Percentiles rank a stretch among this genome's conserved stretches.
Evolutionary conservation across 2,888 invertebrate species (phyloP).

Genomic region (Lamproptera curius): DNA sequence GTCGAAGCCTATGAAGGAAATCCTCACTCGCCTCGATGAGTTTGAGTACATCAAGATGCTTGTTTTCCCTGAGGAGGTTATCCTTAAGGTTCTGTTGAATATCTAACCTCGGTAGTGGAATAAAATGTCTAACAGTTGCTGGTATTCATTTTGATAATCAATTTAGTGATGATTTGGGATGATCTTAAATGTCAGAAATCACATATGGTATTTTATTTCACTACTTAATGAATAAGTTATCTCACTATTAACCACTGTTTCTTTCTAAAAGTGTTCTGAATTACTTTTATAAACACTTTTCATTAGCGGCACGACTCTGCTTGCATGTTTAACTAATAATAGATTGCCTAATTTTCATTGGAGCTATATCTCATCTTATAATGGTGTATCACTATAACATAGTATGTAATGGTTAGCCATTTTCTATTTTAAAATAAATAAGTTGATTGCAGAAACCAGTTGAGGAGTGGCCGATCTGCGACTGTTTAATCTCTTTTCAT

Average conservation of each 20-base stretch:
- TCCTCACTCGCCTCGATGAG: slow-evolving; percentile 95
- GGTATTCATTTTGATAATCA: not conserved
- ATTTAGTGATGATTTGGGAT: not conserved
- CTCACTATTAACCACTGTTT: slow-evolving; percentile 15
- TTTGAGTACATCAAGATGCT: slow-evolving; percentile 97
- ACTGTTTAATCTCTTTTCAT: slow-evolving; percentile 98
- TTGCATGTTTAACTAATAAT: slow-evolving; percentile 11
- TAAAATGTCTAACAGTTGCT: slow-evolving; percentile 47
- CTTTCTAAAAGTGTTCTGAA: slow-evolving; percentile 10
- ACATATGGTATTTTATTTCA: slow-evolving; percentile 19
- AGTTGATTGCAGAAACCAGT: slow-evolving; percentile 86
- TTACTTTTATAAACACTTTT: slow-evolving; percentile 13
- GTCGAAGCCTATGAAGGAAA: slow-evolving; percentile 99
- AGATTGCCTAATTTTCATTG: slow-evolving; percentile 13
- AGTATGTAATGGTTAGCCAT: not conserved
- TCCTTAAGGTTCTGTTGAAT: slow-evolving; percentile 87
- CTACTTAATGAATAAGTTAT: slow-evolving; percentile 8
- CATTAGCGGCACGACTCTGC: slow-evolving; percentile 17
- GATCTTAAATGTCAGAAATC: not conserved
- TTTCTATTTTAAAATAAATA: slow-evolving; percentile 8
- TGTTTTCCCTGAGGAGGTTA: slow-evolving; percentile 97
- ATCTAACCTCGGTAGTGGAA: slow-evolving; percentile 69
- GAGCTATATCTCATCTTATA: slow-evolving; percentile 10
- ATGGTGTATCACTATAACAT: slow-evolving; percentile 8
- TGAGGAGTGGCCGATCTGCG: slow-evolving; percentile 98